Conservation (phyloP, 2,888 invertebrate genomes). For the Augochlorella aurata region DNA sequence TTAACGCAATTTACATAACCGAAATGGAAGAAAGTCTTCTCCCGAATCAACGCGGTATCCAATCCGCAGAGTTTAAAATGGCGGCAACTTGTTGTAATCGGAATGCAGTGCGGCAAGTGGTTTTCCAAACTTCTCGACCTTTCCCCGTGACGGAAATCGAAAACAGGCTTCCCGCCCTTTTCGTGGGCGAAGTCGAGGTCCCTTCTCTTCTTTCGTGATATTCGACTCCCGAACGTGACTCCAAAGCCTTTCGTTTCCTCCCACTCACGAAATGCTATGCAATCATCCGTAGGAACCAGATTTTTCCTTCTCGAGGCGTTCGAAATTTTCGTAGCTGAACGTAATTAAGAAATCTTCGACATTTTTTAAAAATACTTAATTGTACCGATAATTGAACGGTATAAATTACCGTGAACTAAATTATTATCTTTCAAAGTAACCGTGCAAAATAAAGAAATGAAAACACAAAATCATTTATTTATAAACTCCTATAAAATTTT, state of each 20-base stretch:
- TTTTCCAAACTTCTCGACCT: slow-evolving; percentile 52
- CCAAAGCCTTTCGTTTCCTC: slow-evolving; percentile 32
- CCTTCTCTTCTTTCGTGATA: slow-evolving; percentile 52
- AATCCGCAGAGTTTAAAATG: slow-evolving; percentile 8
- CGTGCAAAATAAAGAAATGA: too few relatives aligned
- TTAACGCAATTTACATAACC: neutral
- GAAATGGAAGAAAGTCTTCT: neutral
- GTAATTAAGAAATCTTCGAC: neutral
- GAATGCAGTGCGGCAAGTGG: slow-evolving; percentile 24
- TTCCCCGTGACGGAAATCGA: slow-evolving; percentile 59
- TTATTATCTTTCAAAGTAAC: too few relatives aligned
- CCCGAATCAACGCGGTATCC: slow-evolving; percentile 25
- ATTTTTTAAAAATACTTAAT: neutral
- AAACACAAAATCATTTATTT: too few relatives aligned
- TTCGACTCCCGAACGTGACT: slow-evolving; percentile 63
- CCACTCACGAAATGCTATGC: slow-evolving; percentile 3
- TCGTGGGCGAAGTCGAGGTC: slow-evolving; percentile 23
- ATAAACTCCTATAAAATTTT: too few relatives aligned
- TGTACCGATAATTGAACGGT: too few relatives aligned
- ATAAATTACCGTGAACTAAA: too few relatives aligned
- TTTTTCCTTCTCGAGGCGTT: too few relatives aligned
- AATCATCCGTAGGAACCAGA: slow-evolving; percentile 11
- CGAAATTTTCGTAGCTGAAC: neutral
- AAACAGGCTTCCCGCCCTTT: slow-evolving; percentile 48
- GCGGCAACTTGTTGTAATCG: slow-evolving; percentile 16